Evolutionary conservation across 2,888 invertebrate genomes (phyloP).

Genomic region (Malacosoma neustria): DNA sequence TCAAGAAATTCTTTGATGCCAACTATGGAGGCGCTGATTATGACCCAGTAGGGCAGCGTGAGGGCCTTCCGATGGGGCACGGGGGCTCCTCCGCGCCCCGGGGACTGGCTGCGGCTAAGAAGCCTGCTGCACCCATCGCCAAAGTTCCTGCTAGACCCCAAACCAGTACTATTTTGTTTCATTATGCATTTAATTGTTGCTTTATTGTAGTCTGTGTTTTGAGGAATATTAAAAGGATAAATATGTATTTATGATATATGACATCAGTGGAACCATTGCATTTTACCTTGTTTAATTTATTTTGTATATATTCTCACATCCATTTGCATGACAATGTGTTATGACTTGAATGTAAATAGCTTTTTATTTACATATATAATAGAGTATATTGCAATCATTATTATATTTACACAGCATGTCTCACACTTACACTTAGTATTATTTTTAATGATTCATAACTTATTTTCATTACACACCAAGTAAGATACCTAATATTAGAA

Average conservation of each 20-base stretch:
- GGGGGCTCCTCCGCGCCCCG: constrained; percentile 76
- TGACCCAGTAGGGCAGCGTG: constrained; percentile 90
- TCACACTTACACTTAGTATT: constrained; percentile 4
- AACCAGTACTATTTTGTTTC: constrained; percentile 69
- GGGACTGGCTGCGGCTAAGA: constrained; percentile 53
- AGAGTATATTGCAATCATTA: constrained; percentile 4
- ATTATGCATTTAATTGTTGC: constrained; percentile 21
- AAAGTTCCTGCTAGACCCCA: constrained; percentile 78
- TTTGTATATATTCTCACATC: constrained; percentile 1
- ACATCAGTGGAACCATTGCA: constrained; percentile 33
- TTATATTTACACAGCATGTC: constrained; percentile 23
- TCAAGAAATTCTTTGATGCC: constrained; percentile 99
- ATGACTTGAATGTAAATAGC: not conserved
- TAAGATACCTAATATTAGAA: not conserved
- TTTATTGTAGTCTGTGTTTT: constrained; percentile 7
- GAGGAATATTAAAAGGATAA: constrained; percentile 4
- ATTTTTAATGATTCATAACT: not conserved
- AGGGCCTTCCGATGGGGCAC: constrained; percentile 89
- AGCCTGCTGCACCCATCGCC: constrained; percentile 63
- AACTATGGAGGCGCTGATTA: constrained; percentile 97
- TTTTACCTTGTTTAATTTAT: constrained; percentile 11
- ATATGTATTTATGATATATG: constrained; percentile 10
- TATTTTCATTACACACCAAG: not conserved
- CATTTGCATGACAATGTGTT: not conserved
- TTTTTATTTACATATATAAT: not conserved